Evolutionary conservation across 2,797 vertebrate genomes (phyloP), one percentile per base, ranked within the genome.

Genomic region (Tarsius wallacei): DNA sequence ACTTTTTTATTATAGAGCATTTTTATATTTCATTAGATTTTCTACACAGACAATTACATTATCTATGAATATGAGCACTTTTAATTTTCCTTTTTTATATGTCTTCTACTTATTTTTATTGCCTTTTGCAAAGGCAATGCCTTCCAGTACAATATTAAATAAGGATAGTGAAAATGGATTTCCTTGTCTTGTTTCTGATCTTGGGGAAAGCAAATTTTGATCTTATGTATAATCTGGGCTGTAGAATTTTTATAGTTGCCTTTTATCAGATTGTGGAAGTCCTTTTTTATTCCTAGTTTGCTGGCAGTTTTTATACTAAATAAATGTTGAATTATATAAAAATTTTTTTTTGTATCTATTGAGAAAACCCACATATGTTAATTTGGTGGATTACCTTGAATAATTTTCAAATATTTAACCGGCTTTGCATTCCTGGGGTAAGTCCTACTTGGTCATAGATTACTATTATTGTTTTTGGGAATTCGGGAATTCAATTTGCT

Each of bases 401-500:
- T n/a, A 13, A 91, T 63, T 96, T 94, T 61, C 19, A 93, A 77
- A 76, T 82, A 81, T 24, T 78, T 42, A 90, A 73, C 17, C 19
- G 83, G 61, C 17, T 15, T 92, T 74, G 24, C 22, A 42, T 91
- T 78, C 33, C 19, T 85, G 36, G 51, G 22, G 85, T 73, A 92
- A 84, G 74, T 91, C 7, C 24, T 61, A 78, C 28, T 61, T 86
- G 10, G 13, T 57, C 17, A 22, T 86, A 63, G 55, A 33, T 59
- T 36, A 59, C 61, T 83, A 49, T 85, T 78, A 59, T 59, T 92
- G 4, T 83, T 51, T 71, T 49, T 42, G 24, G 87, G 28, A 87
- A 82, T 87, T 91, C 24, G 57, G 84, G 11, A 81, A 80, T 74
- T 85, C 71, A 90, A 36, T 74, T 94, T 94, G 16, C 31, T 78